Conservation (phyloP, 2,888 invertebrate species). For the Stramonita haemastoma region DNA sequence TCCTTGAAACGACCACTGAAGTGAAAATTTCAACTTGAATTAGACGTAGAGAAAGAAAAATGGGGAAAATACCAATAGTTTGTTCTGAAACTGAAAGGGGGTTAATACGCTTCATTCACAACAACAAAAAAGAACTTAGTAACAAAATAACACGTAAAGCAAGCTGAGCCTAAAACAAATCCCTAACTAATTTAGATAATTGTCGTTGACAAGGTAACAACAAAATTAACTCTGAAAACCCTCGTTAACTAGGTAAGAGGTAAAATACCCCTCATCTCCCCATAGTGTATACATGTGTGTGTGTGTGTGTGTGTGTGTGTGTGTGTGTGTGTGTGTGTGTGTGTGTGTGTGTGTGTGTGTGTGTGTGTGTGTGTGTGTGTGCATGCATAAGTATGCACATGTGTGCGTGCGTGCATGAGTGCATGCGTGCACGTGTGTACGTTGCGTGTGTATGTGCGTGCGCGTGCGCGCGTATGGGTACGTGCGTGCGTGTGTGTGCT, state of each 20-base stretch:
- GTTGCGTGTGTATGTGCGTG: background rate
- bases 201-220: background rate
- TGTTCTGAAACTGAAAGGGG: too few relatives aligned
- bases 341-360: background rate
- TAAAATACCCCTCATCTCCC: background rate
- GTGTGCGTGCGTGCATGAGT: background rate
- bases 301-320: background rate
- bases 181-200: background rate
- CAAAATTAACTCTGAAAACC: too few relatives aligned
- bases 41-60: background rate
- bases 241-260: too few relatives aligned
- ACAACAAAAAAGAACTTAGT: too few relatives aligned
- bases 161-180: background rate
- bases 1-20: too few relatives aligned
- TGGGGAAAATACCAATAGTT: background rate
- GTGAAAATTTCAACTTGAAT: too few relatives aligned
- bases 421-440: background rate
- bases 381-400: too few relatives aligned
- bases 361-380: too few relatives aligned
- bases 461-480: background rate
- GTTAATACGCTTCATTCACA: too few relatives aligned
- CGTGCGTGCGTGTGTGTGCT: background rate
- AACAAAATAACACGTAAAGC: background rate
- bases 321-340: background rate
- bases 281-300: too few relatives aligned